phyloP scores from a whole-genome alignment of 2,888 invertebrate species.

The Yponomeuta evonymella region DNA sequence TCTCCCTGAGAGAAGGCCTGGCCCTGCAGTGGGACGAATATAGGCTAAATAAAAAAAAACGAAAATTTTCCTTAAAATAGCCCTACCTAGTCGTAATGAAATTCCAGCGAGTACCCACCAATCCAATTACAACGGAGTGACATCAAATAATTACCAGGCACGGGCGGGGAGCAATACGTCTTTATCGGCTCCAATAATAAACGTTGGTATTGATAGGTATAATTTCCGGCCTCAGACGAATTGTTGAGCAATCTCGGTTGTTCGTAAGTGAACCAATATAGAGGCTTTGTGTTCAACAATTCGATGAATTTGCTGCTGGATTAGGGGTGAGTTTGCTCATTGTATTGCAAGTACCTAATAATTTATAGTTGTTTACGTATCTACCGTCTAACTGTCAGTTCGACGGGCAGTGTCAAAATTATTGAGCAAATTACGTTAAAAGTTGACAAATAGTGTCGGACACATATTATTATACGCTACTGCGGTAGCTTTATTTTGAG shows the following conservation, averaged over 20 bases:
- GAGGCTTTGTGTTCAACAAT: neutral
- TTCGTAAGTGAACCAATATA: slow-evolving; percentile 1
- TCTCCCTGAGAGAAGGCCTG: too few relatives aligned
- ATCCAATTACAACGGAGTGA: neutral
- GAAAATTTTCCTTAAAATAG: neutral
- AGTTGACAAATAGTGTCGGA: too few relatives aligned
- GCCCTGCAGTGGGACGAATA: neutral
- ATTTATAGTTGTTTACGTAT: neutral
- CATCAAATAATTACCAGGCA: neutral
- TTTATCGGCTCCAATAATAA: neutral
- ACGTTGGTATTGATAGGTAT: neutral
- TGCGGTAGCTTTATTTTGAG: too few relatives aligned
- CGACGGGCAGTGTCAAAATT: too few relatives aligned
- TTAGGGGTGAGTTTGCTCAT: neutral
- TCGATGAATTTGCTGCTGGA: neutral
- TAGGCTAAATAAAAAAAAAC: neutral
- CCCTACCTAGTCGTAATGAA: too few relatives aligned
- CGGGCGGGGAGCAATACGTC: neutral
- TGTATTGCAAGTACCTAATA: neutral
- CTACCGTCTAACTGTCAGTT: neutral
- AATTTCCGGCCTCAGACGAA: neutral
- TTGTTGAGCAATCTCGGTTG: neutral
- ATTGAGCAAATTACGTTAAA: too few relatives aligned
- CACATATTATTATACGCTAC: too few relatives aligned
- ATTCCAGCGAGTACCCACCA: too few relatives aligned